These are phyloP conservation scores for Bombycilla garrulus DNA, from an alignment of 2,113 vertebrate genomes.

Conservation along the genomic window DNA sequence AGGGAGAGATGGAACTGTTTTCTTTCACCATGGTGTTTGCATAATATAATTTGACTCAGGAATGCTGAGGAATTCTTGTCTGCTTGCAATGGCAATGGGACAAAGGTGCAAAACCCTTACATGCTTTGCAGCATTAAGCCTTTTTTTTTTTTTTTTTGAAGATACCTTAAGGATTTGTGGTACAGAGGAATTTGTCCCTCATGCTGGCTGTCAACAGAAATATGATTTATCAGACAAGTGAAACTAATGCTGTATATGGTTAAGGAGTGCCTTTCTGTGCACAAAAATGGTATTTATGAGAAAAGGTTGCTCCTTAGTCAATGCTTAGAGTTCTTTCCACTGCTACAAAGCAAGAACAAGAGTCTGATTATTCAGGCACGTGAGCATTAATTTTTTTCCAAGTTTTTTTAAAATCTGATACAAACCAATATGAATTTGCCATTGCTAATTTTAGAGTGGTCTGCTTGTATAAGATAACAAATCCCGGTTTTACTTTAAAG, in stretches of 20 bases:
- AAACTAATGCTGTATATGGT: neutral
- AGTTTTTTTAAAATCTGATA: neutral
- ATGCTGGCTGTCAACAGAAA: neutral
- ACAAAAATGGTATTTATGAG: neutral
- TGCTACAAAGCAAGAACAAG: constrained; percentile 16
- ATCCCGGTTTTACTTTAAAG: constrained; percentile 27
- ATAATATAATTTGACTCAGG: neutral
- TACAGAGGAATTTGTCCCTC: neutral
- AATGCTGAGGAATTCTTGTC: neutral
- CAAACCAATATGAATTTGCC: neutral
- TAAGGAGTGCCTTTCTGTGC: neutral
- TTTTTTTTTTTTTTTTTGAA: neutral
- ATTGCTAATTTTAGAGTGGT: constrained; percentile 37
- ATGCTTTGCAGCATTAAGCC: neutral
- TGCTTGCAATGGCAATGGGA: neutral
- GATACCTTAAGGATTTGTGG: neutral
- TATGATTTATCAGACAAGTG: constrained; percentile 8
- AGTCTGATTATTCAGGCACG: neutral
- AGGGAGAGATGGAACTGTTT: neutral
- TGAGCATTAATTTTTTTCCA: neutral
- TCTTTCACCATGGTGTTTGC: neutral
- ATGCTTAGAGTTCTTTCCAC: neutral
- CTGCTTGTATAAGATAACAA: constrained; percentile 42
- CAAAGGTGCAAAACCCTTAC: neutral
- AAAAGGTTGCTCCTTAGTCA: neutral